These are phyloP conservation scores for Polyommatus icarus DNA, from an alignment of 2,888 invertebrate genomes.

Conservation along the genomic window DNA sequence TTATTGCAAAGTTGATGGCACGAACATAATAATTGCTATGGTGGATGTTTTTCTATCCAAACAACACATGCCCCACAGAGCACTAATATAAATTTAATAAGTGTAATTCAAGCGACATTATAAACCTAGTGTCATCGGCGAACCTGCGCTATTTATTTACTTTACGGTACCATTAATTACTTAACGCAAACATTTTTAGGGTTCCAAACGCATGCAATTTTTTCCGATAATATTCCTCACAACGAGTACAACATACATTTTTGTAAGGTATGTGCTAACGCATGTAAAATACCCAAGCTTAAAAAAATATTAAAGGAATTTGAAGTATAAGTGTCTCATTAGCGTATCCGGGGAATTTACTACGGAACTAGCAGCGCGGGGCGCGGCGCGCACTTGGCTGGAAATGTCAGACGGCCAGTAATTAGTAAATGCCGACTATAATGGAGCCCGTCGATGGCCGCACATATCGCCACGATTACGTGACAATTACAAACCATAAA, in stretches of 20 bases:
- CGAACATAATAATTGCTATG: not conserved
- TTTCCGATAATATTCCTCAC: not conserved
- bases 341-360: not conserved
- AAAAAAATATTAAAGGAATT: not conserved
- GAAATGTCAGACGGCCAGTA: slow-evolving; percentile 21
- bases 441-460: not conserved
- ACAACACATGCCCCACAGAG: not conserved
- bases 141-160: slow-evolving; percentile 10
- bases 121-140: not conserved
- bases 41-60: not conserved
- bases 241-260: no score
- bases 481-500: slow-evolving; percentile 24
- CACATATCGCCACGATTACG: slow-evolving; percentile 16
- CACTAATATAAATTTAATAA: slow-evolving; percentile 7
- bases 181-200: not conserved
- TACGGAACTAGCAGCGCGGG: slow-evolving; percentile 3
- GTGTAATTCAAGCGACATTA: slow-evolving; percentile 6
- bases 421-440: slow-evolving; percentile 21
- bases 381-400: not conserved
- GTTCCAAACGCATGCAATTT: not conserved
- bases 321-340: not conserved
- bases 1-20: not conserved
- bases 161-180: slow-evolving; percentile 6
- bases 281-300: not conserved
- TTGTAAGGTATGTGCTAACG: not conserved